A percentile compares a stretch with the other conserved stretches of the same genome.
phyloP scores from a whole-genome alignment of 2,113 vertebrate species.

The Dipodomys stephensi region DNA sequence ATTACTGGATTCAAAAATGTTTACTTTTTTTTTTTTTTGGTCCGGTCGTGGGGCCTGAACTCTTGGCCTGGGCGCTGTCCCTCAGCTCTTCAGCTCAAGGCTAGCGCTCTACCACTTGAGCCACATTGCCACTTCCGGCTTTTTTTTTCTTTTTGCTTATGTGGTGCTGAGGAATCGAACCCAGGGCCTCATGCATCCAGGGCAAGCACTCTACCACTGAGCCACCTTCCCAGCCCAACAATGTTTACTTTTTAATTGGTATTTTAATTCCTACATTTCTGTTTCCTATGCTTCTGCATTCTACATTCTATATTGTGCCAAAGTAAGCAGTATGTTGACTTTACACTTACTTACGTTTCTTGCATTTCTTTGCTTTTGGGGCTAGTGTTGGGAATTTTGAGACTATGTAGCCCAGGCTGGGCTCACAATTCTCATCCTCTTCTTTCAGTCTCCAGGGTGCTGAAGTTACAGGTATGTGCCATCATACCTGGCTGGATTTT shows the following conservation, averaged over 20 bases:
- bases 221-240: no score
- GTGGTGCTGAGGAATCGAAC: no score
- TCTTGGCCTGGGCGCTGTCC: no score
- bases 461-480: background rate
- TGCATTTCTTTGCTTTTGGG: background rate
- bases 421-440: no score
- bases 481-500: background rate
- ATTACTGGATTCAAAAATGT: background rate
- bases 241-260: background rate
- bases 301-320: background rate
- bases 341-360: background rate
- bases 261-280: constrained; percentile 26
- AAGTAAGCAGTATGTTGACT: constrained; percentile 2
- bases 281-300: background rate
- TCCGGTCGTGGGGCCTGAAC: no score
- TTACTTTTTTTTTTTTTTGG: background rate
- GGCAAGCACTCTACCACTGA: no score
- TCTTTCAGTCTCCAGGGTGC: background rate
- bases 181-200: no score
- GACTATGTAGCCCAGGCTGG: background rate
- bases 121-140: no score
- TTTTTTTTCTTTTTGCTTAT: no score
- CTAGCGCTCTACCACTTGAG: no score
- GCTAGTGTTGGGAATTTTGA: background rate
- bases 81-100: no score